Evolutionary conservation across 2,797 vertebrate genomes (phyloP).

Genomic region (Perodicticus potto): DNA sequence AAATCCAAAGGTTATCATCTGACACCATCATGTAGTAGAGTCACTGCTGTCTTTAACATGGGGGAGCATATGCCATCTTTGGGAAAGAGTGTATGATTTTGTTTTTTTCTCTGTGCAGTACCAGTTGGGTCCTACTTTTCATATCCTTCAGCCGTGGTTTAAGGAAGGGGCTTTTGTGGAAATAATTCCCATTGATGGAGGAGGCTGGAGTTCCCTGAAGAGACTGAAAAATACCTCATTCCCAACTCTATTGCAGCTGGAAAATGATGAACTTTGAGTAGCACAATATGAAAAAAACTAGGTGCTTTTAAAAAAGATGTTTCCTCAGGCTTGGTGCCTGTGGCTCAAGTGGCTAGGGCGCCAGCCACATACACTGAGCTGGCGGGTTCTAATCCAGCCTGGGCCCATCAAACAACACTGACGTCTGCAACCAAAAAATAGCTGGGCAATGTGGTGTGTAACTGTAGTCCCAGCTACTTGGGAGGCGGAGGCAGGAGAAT

Average conservation of each 20-base stretch:
- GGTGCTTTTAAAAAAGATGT: slow-evolving; percentile 21
- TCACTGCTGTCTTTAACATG: neutral
- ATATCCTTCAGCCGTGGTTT: neutral
- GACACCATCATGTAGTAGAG: neutral
- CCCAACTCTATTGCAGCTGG: neutral
- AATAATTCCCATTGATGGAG: neutral
- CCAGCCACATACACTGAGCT: too few relatives aligned
- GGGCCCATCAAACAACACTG: too few relatives aligned
- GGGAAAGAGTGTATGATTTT: slow-evolving; percentile 6
- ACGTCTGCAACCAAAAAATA: too few relatives aligned
- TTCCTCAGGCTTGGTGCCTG: neutral
- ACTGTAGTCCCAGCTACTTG: too few relatives aligned
- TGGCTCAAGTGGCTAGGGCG: too few relatives aligned
- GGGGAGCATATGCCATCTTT: neutral
- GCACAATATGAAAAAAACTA: slow-evolving; percentile 3
- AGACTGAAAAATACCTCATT: slow-evolving; percentile 32
- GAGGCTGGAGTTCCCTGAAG: slow-evolving; percentile 15
- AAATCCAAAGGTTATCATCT: neutral
- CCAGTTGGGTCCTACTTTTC: neutral
- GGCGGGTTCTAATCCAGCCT: too few relatives aligned
- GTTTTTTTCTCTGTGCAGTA: neutral
- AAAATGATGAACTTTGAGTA: slow-evolving; percentile 24
- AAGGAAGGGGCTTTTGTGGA: neutral
- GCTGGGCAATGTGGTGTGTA: too few relatives aligned
- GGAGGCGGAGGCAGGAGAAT: too few relatives aligned